Evolutionary conservation across 2,888 invertebrate genomes (phyloP).

Genomic region (Hemistola chrysoprasaria): DNA sequence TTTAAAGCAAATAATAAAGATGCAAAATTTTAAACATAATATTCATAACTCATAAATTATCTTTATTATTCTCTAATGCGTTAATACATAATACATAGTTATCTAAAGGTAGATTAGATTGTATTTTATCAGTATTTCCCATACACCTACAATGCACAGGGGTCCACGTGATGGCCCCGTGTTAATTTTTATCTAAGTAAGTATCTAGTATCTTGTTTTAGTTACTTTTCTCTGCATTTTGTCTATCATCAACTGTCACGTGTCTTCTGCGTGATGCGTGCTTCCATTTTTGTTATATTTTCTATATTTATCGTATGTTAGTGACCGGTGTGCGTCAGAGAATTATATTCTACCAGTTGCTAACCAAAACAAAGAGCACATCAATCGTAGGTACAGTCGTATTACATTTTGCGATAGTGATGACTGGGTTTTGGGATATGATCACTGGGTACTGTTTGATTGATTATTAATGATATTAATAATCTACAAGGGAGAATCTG

Average conservation of each 20-base stretch:
- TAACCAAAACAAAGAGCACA: constrained; percentile 2
- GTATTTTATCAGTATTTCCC: constrained; percentile 5
- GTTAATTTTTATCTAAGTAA: not conserved
- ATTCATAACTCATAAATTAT: too few relatives aligned
- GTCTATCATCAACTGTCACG: constrained; percentile 10
- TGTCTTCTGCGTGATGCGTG: constrained; percentile 2
- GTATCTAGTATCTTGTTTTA: constrained; percentile 12
- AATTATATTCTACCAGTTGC: not conserved
- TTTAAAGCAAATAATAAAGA: too few relatives aligned
- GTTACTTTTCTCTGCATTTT: constrained; percentile 17
- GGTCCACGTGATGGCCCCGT: constrained; percentile 3
- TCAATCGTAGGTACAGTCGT: too few relatives aligned
- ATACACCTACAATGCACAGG: constrained; percentile 2
- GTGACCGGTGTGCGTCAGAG: constrained; percentile 10
- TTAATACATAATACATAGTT: not conserved
- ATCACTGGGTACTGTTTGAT: too few relatives aligned
- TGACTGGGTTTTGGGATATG: too few relatives aligned
- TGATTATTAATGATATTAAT: too few relatives aligned
- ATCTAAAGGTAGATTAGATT: constrained; percentile 6
- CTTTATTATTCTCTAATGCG: too few relatives aligned
- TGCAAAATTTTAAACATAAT: too few relatives aligned
- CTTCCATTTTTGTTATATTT: constrained; percentile 5
- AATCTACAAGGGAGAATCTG: constrained; percentile 9
- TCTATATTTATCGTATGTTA: constrained; percentile 10
- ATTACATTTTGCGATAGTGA: too few relatives aligned